Evolutionary conservation across 2,113 vertebrate species (phyloP).

Genomic region (Australoheros scitulus): DNA sequence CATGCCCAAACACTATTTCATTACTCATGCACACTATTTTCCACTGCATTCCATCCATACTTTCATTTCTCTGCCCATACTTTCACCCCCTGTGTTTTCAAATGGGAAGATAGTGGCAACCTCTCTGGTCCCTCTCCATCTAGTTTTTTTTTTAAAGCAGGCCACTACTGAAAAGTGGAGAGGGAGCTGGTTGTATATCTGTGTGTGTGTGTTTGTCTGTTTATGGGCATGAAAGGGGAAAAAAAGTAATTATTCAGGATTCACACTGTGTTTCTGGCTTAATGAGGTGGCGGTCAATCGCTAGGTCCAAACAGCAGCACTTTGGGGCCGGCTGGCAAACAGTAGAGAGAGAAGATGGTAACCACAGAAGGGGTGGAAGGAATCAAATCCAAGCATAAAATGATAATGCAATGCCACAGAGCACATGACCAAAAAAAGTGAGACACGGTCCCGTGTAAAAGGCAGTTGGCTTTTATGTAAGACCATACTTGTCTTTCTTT

Average conservation of each 20-base stretch:
- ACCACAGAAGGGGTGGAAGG: constrained; percentile 12
- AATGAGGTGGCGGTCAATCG: constrained; percentile 68
- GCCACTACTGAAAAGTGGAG: constrained; percentile 3
- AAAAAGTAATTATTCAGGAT: constrained; percentile 57
- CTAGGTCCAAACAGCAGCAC: constrained; percentile 43
- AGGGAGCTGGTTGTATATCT: neutral
- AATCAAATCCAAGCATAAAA: constrained; percentile 26
- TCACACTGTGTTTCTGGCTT: constrained; percentile 58
- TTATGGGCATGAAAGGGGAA: neutral
- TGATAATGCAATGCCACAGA: constrained; percentile 2
- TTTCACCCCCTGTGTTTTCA: constrained; percentile 39
- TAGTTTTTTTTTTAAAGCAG: constrained; percentile 19
- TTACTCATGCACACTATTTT: neutral
- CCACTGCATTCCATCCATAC: constrained; percentile 9
- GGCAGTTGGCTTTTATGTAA: neutral
- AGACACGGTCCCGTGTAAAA: neutral
- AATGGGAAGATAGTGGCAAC: constrained; percentile 45
- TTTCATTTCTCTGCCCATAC: constrained; percentile 25
- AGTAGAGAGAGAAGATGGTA: neutral
- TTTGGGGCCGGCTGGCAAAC: constrained; percentile 42
- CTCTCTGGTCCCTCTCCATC: constrained; percentile 5
- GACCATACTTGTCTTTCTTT: neutral
- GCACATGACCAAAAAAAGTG: neutral
- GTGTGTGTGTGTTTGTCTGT: neutral
- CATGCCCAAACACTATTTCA: constrained; percentile 50